Base-by-base conservation (phyloP, 2,113 vertebrate genomes). In the Porphyrio hochstetteri region DNA sequence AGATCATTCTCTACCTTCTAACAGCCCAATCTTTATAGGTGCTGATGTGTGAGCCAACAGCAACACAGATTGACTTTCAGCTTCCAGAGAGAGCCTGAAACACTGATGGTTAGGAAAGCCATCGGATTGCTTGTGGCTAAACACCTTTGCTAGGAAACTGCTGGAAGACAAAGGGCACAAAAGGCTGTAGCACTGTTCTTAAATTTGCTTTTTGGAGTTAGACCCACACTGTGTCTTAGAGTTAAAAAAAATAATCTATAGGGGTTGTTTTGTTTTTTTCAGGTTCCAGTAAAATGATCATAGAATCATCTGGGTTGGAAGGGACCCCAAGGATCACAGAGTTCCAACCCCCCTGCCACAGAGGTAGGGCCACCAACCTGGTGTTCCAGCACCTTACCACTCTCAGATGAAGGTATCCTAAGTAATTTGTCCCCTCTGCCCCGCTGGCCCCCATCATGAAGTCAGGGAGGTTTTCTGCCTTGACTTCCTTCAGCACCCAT, bases 121-220 rank as follows among this genome's bases (percentile, higher is more conserved):
- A 67, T 8, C 0, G 0, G 8, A 36, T 2, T 65, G 7, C 44
- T 53, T 53, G 28, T 23, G 76, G 55, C 21, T 80, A 55, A 87
- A 63, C 40, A 77, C 16, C 21, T 90, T 50, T 77, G 61, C 69
- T 59, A 65, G 0, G 2, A 72, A 87, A 44, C 12, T 78, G 24
- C 48, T 78, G n/a, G 11, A 48, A 80, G 35, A 75, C 28, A 16
- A 42, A 15, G 33, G 56, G 35, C 57, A 59, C 35, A 50, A 46
- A 70, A 87, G 35, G 16, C 77, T 60, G 60, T 5, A 15, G 4
- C 13, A 21, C 35, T 78, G 1, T 55, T 82, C 87, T 60, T 42
- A 50, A 53, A 82, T 25, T n/a, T 65, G 31, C 7, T 52, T 77
- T 69, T 46, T 1, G 1, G 18, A 61, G 63, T 64, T 27, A 38